phyloP scores from a whole-genome alignment of 2,888 invertebrate species.

The Tryphoninae sp. region DNA sequence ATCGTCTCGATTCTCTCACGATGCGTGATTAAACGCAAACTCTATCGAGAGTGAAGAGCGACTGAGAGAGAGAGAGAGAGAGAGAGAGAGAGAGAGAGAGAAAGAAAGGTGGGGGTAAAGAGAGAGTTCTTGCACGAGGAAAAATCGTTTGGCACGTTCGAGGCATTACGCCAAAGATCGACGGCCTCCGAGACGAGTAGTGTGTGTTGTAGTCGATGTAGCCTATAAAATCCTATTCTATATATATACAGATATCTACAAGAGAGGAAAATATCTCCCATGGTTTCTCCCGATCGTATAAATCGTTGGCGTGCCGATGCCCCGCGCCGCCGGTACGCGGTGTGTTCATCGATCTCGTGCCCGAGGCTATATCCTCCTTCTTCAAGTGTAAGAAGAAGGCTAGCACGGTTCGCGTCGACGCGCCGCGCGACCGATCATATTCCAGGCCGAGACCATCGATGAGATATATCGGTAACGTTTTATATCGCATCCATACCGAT shows the following conservation, averaged over 20 bases:
- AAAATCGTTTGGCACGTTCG: slow-evolving; percentile 54
- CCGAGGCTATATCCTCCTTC: slow-evolving; percentile 35
- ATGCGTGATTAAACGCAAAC: background rate
- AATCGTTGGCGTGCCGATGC: slow-evolving; percentile 44
- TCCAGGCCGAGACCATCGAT: slow-evolving; percentile 8
- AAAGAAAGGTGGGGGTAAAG: slow-evolving; percentile 7
- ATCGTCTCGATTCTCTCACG: slow-evolving; percentile 11
- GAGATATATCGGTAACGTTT: slow-evolving; percentile 10
- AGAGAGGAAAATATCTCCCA: slow-evolving; percentile 51
- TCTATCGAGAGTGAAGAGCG: background rate
- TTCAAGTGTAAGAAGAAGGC: background rate
- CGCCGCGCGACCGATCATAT: slow-evolving; percentile 19
- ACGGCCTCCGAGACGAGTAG: slow-evolving; percentile 48
- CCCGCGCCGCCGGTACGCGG: slow-evolving; percentile 40
- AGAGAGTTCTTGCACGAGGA: background rate
- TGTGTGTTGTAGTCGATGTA: background rate
- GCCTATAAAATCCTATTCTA: background rate
- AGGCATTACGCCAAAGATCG: slow-evolving; percentile 62
- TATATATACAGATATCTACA: background rate
- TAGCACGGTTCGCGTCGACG: background rate
- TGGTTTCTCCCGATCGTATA: slow-evolving; percentile 57
- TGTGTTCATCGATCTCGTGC: slow-evolving; percentile 57
- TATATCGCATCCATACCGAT: slow-evolving; percentile 33
- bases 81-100: background rate
- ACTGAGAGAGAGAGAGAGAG: background rate